Conservation (phyloP, 2,113 vertebrate species). For the Canis aureus region DNA sequence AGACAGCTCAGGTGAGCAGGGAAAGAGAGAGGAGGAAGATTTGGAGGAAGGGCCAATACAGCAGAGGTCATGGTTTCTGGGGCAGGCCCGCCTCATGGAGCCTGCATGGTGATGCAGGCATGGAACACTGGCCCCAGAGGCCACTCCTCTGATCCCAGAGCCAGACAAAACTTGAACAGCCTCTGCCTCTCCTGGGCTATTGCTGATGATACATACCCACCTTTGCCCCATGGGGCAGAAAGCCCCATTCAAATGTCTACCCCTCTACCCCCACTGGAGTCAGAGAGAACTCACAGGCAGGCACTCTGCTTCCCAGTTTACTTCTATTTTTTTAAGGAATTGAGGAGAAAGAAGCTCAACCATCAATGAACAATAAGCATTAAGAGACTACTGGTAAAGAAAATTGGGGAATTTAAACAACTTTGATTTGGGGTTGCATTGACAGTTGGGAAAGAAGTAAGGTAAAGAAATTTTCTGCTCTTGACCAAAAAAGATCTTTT, state of each 20-base stretch:
- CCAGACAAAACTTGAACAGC: neutral
- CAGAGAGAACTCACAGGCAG: neutral
- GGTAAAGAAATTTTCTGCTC: neutral
- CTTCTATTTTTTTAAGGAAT: neutral
- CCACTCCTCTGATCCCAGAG: neutral
- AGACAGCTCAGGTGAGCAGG: neutral
- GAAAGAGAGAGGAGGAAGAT: too few species aligned
- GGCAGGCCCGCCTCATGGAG: neutral
- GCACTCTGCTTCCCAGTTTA: neutral
- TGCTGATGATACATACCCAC: neutral
- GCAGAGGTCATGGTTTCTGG: fast-evolving
- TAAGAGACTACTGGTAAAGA: neutral
- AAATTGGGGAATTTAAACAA: neutral
- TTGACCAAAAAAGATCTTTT: neutral
- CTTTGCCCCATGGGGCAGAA: neutral
- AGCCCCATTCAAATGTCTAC: neutral
- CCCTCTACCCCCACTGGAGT: neutral
- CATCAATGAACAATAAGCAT: neutral
- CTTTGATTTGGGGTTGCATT: neutral
- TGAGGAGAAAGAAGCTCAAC: neutral
- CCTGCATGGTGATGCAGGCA: neutral
- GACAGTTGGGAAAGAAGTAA: neutral
- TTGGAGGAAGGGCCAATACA: neutral
- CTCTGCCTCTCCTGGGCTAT: neutral
- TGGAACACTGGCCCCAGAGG: neutral